A percentile compares a stretch with the other conserved stretches of the same genome.
Conservation (phyloP, 2,888 invertebrate genomes). For the Erebia epiphron region DNA sequence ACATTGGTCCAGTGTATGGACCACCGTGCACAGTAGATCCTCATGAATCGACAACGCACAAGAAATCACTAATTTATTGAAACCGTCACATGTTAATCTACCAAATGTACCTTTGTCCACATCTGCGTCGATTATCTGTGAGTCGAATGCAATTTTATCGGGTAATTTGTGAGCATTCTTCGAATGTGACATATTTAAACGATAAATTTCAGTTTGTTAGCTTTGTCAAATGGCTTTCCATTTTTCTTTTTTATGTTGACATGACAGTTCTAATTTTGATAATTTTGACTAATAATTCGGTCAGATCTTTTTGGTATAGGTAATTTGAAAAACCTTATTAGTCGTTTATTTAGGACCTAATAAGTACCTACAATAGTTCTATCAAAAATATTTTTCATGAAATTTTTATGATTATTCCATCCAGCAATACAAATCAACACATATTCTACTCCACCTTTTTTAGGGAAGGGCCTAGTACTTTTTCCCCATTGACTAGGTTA, state of each 20-base stretch:
- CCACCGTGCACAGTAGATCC: too few species aligned
- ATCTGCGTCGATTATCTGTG: slow-evolving; percentile 53
- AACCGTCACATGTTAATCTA: too few species aligned
- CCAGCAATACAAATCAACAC: too few species aligned
- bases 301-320: slow-evolving; percentile 7
- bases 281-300: slow-evolving; percentile 19
- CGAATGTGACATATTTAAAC: slow-evolving; percentile 78
- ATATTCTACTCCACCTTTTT: too few species aligned
- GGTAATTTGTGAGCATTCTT: slow-evolving; percentile 73
- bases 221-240: slow-evolving; percentile 75
- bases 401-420: too few species aligned
- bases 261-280: slow-evolving; percentile 68
- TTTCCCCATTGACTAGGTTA: too few species aligned
- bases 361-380: too few species aligned
- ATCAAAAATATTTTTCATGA: too few species aligned
- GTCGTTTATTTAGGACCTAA: too few species aligned
- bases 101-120: slow-evolving; percentile 61
- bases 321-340: too few species aligned
- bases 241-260: slow-evolving; percentile 62
- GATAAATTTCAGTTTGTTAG: slow-evolving; percentile 77
- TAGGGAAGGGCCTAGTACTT: too few species aligned
- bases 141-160: slow-evolving; percentile 65
- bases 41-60: background rate
- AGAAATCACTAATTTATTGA: background rate
- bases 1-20: too few species aligned